Base-by-base conservation (phyloP, 2,797 vertebrate species). In the Sebastes itinus region DNA sequence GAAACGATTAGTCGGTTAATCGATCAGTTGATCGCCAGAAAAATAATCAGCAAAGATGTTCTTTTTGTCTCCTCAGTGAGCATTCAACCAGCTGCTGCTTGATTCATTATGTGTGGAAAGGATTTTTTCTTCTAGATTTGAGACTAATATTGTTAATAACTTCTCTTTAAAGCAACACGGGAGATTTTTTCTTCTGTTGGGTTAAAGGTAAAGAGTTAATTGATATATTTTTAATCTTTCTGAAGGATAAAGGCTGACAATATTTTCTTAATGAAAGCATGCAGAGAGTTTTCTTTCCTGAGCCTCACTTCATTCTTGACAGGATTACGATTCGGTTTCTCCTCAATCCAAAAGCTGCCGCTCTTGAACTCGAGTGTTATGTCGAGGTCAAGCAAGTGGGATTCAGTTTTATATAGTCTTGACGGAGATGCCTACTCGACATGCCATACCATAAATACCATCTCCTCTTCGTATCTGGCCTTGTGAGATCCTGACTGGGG, bases 361-460 rank as follows among this genome's bases (percentile, higher is more conserved):
- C 84, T 85, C 72, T 73, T 67, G 32, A 84, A 62, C 76, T 79
- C 23, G 52, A 81, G 69, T 88, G 86, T 75, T 61, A 55, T 71
- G 73, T 85, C 12, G 14, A 88, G 82, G 87, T 93, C 81, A 91
- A 87, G 84, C 82, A 81, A 85, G 88, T 85, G 81, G 38, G 72
- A 16, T 66, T 89, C 60, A 74, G 67, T 89, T 85, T 92, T 86
- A 81, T 92, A 82, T 88, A 81, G 88, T 89, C 72, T 58, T 60
- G 63, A 72, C 86, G 88, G 80, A 85, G 73, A 81, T 86, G 83
- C 81, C 89, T 89, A 78, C 90, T 95, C 80, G 78, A 93, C 92
- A 88, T 93, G 90, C 89, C 93, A 92, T 93, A 84, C 90, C 93
- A 89, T 73, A 88, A 93, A 95, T 95, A 88, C 90, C 92, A 75